phyloP scores from a whole-genome alignment of 2,797 vertebrate genomes.

The Oreochromis grahami region DNA sequence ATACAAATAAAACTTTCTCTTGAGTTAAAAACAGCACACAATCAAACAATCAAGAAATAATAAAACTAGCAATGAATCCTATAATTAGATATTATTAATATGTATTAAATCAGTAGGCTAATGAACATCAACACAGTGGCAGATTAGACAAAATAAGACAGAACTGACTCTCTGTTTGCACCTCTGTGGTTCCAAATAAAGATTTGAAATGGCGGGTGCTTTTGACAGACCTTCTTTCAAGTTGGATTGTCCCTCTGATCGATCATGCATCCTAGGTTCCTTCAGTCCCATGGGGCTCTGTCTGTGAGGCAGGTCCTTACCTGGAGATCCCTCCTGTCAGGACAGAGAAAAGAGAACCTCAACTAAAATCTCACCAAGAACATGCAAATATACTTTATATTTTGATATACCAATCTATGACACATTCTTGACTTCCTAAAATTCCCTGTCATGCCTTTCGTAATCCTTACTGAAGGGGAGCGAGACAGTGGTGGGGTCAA shows the following conservation, averaged over 20 bases:
- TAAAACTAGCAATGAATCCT: not conserved
- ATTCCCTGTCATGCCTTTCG: not conserved
- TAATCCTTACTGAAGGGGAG: conserved; percentile 68
- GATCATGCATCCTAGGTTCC: conserved; percentile 70
- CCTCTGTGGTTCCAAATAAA: not conserved
- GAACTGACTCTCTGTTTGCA: not conserved
- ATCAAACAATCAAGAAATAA: not conserved
- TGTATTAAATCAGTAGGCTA: not conserved
- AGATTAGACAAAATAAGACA: not conserved
- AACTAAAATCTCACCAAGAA: not conserved
- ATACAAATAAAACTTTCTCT: not conserved
- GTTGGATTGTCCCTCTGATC: conserved; percentile 80
- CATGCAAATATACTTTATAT: not conserved
- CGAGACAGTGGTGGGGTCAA: conserved; percentile 64
- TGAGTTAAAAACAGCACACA: not conserved
- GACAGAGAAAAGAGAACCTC: not conserved
- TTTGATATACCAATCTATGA: not conserved
- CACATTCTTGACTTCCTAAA: not conserved
- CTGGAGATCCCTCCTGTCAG: conserved; percentile 70
- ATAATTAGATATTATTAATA: not conserved
- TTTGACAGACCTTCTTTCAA: conserved; percentile 83
- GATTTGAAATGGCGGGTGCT: not conserved
- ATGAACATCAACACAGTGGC: not conserved
- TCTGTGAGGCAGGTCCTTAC: conserved; percentile 62
- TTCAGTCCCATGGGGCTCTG: conserved; percentile 67